Evolutionary conservation across 2,113 vertebrate genomes (phyloP).

Genomic region (Tragelaphus strepsiceros): DNA sequence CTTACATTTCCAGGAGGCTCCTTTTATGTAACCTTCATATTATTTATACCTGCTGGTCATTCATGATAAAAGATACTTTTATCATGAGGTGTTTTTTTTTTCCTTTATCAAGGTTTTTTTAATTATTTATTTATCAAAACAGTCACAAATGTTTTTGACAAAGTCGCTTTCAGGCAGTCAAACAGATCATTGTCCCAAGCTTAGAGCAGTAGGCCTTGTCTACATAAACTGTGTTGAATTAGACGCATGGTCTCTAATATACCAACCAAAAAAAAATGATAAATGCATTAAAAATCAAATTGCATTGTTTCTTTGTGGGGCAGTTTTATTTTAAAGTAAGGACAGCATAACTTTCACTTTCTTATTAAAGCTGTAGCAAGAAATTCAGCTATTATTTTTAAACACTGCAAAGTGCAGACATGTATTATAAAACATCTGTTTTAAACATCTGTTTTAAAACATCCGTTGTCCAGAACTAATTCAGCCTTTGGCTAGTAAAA

Average conservation of each 20-base stretch:
- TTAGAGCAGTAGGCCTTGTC: not conserved
- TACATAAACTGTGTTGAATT: not conserved
- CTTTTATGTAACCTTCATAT: constrained; percentile 40
- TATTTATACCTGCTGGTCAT: constrained; percentile 43
- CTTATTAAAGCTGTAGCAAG: not conserved
- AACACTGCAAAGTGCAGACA: not conserved
- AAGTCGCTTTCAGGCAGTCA: constrained; percentile 35
- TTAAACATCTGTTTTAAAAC: not conserved
- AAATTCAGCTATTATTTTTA: constrained; percentile 14
- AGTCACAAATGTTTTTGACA: constrained; percentile 24
- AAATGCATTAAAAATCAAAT: constrained; percentile 2
- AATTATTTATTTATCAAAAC: constrained; percentile 25
- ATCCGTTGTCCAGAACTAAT: not conserved
- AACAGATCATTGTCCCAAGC: not conserved
- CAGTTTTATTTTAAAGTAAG: constrained; percentile 27
- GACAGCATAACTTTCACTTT: not conserved
- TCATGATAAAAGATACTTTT: constrained; percentile 44
- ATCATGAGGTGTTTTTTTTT: not conserved
- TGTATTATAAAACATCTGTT: not conserved
- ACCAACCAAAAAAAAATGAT: constrained; percentile 2
- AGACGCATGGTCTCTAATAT: not conserved
- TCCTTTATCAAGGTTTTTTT: not conserved
- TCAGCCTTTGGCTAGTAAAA: constrained; percentile 7
- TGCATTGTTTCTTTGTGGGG: not conserved
- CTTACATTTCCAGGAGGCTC: not conserved